These are phyloP conservation scores for Plotosus lineatus DNA, from an alignment of 2,113 vertebrate genomes.

Conservation along the genomic window DNA sequence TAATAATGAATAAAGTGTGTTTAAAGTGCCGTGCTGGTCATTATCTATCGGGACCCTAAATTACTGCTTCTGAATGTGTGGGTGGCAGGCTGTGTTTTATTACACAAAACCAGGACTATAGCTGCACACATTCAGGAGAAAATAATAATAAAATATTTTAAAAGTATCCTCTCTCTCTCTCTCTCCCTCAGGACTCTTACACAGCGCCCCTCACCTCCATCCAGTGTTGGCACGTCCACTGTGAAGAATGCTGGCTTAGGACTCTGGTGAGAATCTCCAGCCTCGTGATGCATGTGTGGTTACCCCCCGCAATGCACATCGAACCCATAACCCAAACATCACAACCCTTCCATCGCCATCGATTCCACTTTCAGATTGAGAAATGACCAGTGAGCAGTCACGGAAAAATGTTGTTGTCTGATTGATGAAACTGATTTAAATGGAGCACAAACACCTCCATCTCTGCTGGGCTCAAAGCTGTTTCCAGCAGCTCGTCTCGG, in stretches of 20 bases:
- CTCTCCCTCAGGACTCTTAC: conserved; percentile 86
- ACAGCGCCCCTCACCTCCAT: conserved; percentile 98
- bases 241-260: conserved; percentile 99
- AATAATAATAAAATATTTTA: too few species aligned
- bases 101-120: neutral
- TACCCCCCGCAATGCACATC: conserved; percentile 40
- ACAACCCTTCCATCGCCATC: neutral
- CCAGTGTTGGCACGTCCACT: conserved; percentile 99
- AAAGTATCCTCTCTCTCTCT: conserved; percentile 49
- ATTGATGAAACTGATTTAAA: neutral
- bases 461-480: conserved; percentile 4
- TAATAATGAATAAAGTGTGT: conserved; percentile 17
- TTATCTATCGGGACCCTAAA: neutral
- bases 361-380: neutral
- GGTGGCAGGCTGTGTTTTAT: neutral
- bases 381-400: neutral
- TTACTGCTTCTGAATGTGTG: neutral
- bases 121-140: too few species aligned
- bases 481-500: conserved; percentile 20
- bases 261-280: conserved; percentile 84
- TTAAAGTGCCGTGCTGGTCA: conserved; percentile 10
- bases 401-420: neutral
- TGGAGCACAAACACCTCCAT: conserved; percentile 15
- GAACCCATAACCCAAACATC: too few species aligned
- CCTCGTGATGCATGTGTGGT: conserved; percentile 12